Percentiles rank a stretch among this genome's conserved stretches.
Evolutionary conservation across 2,888 invertebrate species (phyloP).

Genomic region (Campoplex nolae): DNA sequence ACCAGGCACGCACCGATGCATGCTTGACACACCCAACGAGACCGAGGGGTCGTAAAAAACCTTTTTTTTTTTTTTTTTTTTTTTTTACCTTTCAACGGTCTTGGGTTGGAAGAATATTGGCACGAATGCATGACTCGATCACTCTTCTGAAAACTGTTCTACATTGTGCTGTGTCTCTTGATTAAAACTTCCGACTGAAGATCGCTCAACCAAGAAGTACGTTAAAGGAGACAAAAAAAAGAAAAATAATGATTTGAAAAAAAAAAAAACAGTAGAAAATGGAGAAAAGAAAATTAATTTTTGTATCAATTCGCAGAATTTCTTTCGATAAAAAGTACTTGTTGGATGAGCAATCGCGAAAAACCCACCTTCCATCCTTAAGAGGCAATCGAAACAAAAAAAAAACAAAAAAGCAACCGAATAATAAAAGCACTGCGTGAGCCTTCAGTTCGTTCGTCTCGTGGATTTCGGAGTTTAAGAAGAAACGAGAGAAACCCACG

Average conservation of each 20-base stretch:
- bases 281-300: too few relatives aligned
- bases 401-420: conserved; percentile 52
- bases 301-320: neutral
- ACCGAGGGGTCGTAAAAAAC: conserved; percentile 1
- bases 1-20: conserved; percentile 41
- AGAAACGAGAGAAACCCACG: too few relatives aligned
- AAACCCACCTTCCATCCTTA: conserved; percentile 77
- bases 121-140: conserved; percentile 67
- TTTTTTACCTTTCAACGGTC: neutral
- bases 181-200: conserved; percentile 55
- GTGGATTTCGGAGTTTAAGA: neutral
- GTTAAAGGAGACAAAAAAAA: conserved; percentile 15
- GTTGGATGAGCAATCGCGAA: conserved; percentile 68
- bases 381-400: conserved; percentile 60
- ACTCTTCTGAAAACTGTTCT: conserved; percentile 25
- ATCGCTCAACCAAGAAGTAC: conserved; percentile 43
- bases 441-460: conserved; percentile 81
- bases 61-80: neutral
- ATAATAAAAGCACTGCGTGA: conserved; percentile 81
- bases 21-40: conserved; percentile 47
- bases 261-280: conserved; percentile 23
- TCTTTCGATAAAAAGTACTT: conserved; percentile 48
- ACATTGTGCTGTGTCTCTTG: conserved; percentile 54
- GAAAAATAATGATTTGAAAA: conserved; percentile 39
- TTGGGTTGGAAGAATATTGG: conserved; percentile 36